phyloP scores from a whole-genome alignment of 1,140 invertebrate genomes.

The Drosophila albomicans region DNA sequence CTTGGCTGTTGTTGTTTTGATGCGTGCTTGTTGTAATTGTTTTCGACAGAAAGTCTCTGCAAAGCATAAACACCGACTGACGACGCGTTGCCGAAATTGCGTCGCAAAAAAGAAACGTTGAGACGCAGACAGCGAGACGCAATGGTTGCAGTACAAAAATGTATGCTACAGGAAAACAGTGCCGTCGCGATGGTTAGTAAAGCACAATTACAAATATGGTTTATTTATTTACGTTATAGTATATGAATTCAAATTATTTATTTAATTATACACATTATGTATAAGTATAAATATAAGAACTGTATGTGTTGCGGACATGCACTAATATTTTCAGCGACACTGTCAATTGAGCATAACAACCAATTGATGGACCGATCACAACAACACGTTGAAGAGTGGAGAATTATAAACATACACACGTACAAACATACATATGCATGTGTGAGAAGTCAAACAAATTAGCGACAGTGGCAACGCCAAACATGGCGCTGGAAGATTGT shows the following conservation, averaged over 20 bases:
- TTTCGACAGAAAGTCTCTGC: conserved; percentile 16
- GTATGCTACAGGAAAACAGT: conserved; percentile 48
- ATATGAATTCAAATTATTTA: no score
- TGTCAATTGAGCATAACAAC: conserved; percentile 16
- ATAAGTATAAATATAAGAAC: not conserved
- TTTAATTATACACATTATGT: not conserved
- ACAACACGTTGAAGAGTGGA: conserved; percentile 1
- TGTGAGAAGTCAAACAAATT: conserved; percentile 18
- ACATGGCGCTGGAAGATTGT: conserved; percentile 28
- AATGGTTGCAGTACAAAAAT: conserved; percentile 42
- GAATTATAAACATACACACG: not conserved
- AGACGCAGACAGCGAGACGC: conserved; percentile 36
- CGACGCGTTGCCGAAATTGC: conserved; percentile 63
- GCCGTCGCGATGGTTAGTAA: not conserved
- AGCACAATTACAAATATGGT: not conserved
- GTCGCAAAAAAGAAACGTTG: conserved; percentile 61
- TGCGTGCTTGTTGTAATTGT: conserved; percentile 38
- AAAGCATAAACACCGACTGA: conserved; percentile 62
- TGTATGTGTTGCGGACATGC: not conserved
- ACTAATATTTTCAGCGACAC: conserved; percentile 6
- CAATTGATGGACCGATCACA: conserved; percentile 25
- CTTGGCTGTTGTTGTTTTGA: conserved; percentile 28
- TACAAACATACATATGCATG: no score
- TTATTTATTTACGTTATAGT: no score
- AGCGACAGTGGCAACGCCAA: conserved; percentile 26